Percentiles rank a stretch among this genome's conserved stretches.
These are phyloP conservation scores for Globicephala melas DNA, from an alignment of 2,113 vertebrate species.

Conservation along the genomic window DNA sequence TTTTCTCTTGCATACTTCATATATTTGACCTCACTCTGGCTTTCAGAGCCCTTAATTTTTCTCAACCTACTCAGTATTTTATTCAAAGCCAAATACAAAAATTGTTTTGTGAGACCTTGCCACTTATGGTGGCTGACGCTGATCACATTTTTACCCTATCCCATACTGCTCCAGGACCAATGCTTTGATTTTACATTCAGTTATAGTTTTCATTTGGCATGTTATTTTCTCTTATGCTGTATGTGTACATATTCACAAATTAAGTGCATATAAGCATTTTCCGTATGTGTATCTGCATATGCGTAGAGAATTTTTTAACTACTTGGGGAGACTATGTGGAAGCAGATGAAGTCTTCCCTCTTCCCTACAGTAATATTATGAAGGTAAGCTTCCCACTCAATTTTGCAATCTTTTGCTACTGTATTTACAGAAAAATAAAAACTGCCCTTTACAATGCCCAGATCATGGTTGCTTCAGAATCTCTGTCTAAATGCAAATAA, in stretches of 20 bases:
- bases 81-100: neutral
- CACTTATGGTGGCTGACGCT: neutral
- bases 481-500: conserved; percentile 44
- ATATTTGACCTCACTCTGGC: neutral
- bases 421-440: neutral
- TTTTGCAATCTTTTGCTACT: neutral
- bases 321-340: neutral
- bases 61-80: neutral
- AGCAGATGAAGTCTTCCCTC: neutral
- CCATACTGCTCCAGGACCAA: neutral
- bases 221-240: neutral
- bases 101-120: neutral
- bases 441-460: neutral
- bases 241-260: neutral
- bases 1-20: neutral
- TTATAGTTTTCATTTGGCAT: neutral
- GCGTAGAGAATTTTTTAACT: neutral
- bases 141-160: neutral
- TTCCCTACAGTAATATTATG: neutral
- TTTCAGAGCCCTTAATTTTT: neutral
- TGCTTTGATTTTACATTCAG: neutral
- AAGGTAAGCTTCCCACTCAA: neutral
- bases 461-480: conserved; percentile 21
- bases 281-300: neutral
- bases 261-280: neutral